phyloP scores from a whole-genome alignment of 2,113 vertebrate species.

The Turdus rufiventris region DNA sequence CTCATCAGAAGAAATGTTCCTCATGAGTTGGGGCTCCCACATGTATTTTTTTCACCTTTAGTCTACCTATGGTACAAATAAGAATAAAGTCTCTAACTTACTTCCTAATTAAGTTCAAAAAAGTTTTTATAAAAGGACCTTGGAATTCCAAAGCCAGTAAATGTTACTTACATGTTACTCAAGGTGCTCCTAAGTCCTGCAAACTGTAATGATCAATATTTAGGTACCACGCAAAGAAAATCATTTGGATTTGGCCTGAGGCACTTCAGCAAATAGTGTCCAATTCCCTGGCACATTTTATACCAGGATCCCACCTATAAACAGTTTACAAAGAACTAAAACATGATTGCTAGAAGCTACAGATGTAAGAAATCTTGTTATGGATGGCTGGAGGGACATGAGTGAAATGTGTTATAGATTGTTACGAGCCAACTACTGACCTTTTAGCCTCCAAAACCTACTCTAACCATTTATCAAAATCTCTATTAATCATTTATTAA shows the following conservation, averaged over 20 bases:
- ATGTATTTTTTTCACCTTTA: background rate
- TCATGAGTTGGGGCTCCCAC: rapidly evolving
- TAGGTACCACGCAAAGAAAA: background rate
- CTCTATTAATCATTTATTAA: slow-evolving; percentile 56
- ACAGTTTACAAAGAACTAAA: slow-evolving; percentile 31
- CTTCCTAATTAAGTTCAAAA: background rate
- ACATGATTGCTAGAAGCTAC: slow-evolving; percentile 32
- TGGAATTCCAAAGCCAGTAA: background rate
- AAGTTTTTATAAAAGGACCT: background rate
- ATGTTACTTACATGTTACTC: background rate
- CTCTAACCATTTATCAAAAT: slow-evolving; percentile 31
- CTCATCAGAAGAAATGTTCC: background rate
- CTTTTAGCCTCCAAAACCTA: slow-evolving; percentile 7
- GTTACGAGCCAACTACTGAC: slow-evolving; percentile 34
- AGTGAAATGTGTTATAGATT: slow-evolving; percentile 26
- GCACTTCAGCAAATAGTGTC: background rate
- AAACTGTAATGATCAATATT: background rate
- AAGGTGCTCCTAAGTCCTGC: background rate
- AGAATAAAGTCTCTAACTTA: background rate
- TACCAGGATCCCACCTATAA: background rate
- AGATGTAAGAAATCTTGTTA: slow-evolving; percentile 38
- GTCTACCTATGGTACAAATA: background rate
- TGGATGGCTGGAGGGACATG: slow-evolving; percentile 2
- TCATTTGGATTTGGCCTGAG: background rate
- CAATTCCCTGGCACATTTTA: background rate